A percentile compares a stretch with the other conserved stretches of the same genome.
These are phyloP conservation scores for Artibeus lituratus DNA, from an alignment of 2,797 vertebrate genomes.

Conservation along the genomic window DNA sequence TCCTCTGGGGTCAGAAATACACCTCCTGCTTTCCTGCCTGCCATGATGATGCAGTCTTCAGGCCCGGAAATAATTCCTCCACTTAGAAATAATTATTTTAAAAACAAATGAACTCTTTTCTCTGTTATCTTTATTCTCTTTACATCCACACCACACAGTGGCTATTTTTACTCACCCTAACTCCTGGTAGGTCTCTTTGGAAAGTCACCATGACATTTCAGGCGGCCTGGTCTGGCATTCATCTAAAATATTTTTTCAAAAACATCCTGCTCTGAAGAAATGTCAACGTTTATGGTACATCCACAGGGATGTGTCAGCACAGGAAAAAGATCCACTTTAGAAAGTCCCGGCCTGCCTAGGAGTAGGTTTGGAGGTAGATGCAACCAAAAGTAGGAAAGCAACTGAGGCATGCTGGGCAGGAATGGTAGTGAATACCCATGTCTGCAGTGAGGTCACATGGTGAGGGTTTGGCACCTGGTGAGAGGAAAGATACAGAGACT, in stretches of 20 bases:
- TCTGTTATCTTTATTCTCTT: slow-evolving; percentile 71
- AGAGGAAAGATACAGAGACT: not conserved
- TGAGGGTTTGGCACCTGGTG: not conserved
- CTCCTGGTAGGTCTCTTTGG: slow-evolving; percentile 73
- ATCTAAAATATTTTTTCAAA: slow-evolving; percentile 75
- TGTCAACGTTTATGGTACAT: slow-evolving; percentile 67
- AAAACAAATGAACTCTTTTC: slow-evolving; percentile 72
- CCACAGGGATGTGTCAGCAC: slow-evolving; percentile 51
- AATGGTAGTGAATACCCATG: not conserved
- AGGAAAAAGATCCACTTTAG: slow-evolving; percentile 57
- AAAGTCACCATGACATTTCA: slow-evolving; percentile 76
- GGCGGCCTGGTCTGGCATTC: slow-evolving; percentile 71
- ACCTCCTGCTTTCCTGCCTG: slow-evolving; percentile 51
- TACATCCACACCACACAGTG: slow-evolving; percentile 14
- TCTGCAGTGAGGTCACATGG: not conserved
- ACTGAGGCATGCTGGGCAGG: not conserved
- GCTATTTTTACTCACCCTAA: slow-evolving; percentile 72
- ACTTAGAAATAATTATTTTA: slow-evolving; percentile 77
- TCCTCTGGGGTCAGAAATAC: slow-evolving; percentile 19
- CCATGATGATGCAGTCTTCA: slow-evolving; percentile 49
- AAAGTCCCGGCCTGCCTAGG: not conserved
- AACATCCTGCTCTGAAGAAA: slow-evolving; percentile 74
- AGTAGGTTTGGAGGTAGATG: slow-evolving; percentile 2
- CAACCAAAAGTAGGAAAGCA: not conserved
- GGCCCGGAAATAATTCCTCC: slow-evolving; percentile 27